Evolutionary conservation across 1,140 invertebrate species (phyloP).

Genomic region (Antheraea mylitta): DNA sequence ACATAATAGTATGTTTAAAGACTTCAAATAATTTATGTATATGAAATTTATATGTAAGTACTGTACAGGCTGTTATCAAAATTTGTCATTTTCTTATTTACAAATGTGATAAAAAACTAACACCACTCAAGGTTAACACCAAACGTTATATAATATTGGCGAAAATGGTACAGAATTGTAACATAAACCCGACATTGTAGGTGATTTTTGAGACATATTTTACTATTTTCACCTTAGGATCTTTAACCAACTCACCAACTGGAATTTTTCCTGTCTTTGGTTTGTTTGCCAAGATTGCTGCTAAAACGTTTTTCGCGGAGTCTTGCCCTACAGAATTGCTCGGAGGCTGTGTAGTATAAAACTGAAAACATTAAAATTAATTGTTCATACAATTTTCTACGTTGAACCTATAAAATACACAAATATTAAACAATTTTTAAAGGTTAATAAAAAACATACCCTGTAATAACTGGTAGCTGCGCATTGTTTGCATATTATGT

Average conservation of each 20-base stretch:
- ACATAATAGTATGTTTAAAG: not conserved
- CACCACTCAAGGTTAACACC: constrained; percentile 29
- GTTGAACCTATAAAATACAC: constrained; percentile 6
- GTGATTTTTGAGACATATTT: not conserved
- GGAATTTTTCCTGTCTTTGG: constrained; percentile 75
- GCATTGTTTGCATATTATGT: constrained; percentile 58
- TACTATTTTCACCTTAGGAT: not conserved
- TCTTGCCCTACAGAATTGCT: constrained; percentile 44
- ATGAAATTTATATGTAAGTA: not conserved
- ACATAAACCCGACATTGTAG: not conserved
- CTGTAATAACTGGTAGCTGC: constrained; percentile 53
- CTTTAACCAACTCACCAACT: constrained; percentile 56
- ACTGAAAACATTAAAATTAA: constrained; percentile 34
- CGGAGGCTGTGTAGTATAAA: constrained; percentile 49
- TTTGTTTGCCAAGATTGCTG: constrained; percentile 71
- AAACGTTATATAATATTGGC: constrained; percentile 28
- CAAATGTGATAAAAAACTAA: constrained; percentile 14
- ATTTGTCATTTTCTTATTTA: constrained; percentile 10
- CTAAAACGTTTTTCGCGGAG: constrained; percentile 73
- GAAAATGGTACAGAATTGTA: not conserved
- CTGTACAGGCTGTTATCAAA: not conserved
- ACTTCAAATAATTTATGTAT: not conserved
- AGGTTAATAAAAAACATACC: constrained; percentile 37
- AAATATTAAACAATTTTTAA: constrained; percentile 6
- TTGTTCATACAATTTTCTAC: constrained; percentile 9